phyloP scores from a whole-genome alignment of 1,140 invertebrate genomes.

The Drosophila pectinifera region DNA sequence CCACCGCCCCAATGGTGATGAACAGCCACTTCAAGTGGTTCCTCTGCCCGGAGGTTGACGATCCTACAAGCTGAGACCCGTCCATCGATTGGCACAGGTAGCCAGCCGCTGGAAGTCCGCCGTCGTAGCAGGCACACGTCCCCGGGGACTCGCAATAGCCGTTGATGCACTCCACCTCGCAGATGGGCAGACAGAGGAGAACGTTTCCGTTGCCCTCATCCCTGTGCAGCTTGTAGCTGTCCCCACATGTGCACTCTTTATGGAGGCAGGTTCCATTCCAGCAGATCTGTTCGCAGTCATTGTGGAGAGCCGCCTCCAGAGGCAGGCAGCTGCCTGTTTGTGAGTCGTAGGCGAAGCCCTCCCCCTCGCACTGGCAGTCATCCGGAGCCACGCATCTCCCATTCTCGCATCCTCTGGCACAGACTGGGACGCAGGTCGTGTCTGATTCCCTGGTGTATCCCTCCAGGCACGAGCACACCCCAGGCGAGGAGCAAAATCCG shows the following conservation, averaged over 20 bases:
- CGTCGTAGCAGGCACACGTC: constrained; percentile 47
- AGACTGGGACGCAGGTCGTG: constrained; percentile 1
- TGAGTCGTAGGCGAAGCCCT: not conserved
- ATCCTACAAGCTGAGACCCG: not conserved
- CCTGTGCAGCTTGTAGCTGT: constrained; percentile 29
- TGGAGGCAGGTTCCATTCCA: constrained; percentile 54
- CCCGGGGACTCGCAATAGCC: constrained; percentile 50
- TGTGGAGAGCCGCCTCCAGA: not conserved
- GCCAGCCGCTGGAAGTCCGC: constrained; percentile 14
- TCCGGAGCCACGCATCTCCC: constrained; percentile 8
- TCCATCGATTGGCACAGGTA: constrained; percentile 12
- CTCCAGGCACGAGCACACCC: constrained; percentile 5
- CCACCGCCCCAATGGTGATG: constrained; percentile 12
- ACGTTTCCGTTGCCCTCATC: not conserved
- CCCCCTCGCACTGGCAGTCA: not conserved
- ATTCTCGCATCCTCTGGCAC: constrained; percentile 2
- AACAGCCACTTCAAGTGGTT: constrained; percentile 29
- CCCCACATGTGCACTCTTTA: constrained; percentile 37
- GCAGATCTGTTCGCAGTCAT: constrained; percentile 25
- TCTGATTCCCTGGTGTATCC: not conserved
- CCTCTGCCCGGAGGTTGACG: not conserved
- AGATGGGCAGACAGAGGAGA: constrained; percentile 48
- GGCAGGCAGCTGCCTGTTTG: not conserved
- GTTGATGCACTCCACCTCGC: constrained; percentile 42
- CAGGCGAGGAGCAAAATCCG: constrained; percentile 13